Base-by-base conservation (phyloP, 2,113 vertebrate genomes). In the Sebastes schlegelii region DNA sequence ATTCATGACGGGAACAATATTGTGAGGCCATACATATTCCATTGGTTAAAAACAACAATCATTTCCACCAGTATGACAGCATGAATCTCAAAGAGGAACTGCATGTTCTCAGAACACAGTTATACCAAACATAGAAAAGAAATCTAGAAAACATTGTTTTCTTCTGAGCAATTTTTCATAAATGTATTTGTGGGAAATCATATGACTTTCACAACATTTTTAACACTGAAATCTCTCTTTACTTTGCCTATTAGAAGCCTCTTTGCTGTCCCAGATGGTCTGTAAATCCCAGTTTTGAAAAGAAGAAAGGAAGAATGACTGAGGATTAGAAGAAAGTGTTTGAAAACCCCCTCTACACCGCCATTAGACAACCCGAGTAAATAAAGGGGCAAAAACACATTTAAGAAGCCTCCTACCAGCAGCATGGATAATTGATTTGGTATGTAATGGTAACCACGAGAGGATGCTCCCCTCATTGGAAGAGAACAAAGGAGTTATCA, bases 21-120 rank as follows among this genome's bases (percentile, higher is more conserved):
- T 89, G 92, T 83, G 92, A 86, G 89, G 91, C 80, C 93, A 96
- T 95, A 93, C 94, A 95, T 95, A 95, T 95, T 94, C 94, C 92
- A 95, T 92, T 92, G 92, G 88, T 89, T 91, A 81, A 93, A 93
- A 91, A 87, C 79, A 88, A 79, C 87, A 83, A 94, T 94, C 92
- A 95, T 86, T 94, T 93, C 90, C 90, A 85, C 87, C 78, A 84
- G 86, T 74, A 16, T 92, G 92, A 94, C 90, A 88, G 89, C 77
- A 68, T 70, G 76, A 77, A 83, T 77, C 77, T 83, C 77, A 87
- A 86, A 91, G 82, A 87, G 77, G 69, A 86, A 66, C 52, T 14
- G 77, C 83, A 54, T 83, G 80, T 90, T 90, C 85, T 49, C 51
- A 80, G 69, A 77, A 83, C 12, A 51, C 23, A 45, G 69, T 72